Evolutionary conservation across 2,113 vertebrate species (phyloP).

Genomic region (Nothocercus julius): DNA sequence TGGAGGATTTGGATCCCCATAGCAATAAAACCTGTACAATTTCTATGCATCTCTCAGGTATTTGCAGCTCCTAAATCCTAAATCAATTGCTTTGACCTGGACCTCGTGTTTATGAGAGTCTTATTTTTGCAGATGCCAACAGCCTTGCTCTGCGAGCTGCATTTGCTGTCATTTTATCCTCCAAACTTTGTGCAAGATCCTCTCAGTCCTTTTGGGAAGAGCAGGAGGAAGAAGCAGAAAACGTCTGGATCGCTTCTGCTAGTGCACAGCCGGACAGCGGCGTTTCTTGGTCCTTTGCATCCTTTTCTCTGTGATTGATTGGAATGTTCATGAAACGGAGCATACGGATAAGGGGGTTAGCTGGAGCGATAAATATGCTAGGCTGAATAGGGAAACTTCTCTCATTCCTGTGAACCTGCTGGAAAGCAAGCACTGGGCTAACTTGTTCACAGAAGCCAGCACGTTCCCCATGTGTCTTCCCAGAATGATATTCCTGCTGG

Average conservation of each 20-base stretch:
- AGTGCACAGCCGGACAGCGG: background rate
- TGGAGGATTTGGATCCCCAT: background rate
- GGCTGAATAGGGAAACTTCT: background rate
- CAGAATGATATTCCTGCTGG: background rate
- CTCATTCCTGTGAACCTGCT: background rate
- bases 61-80: background rate
- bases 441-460: background rate
- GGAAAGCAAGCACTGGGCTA: background rate
- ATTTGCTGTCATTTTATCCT: background rate
- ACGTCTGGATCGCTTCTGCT: background rate
- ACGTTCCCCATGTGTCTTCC: background rate
- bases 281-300: background rate
- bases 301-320: background rate
- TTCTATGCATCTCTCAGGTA: background rate
- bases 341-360: background rate
- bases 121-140: background rate
- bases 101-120: background rate
- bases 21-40: background rate
- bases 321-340: background rate
- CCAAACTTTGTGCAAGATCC: background rate
- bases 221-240: background rate
- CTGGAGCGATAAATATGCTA: background rate
- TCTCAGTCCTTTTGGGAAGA: background rate
- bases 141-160: background rate
- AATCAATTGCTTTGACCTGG: background rate